Conservation (phyloP, 2,888 invertebrate species). For the Scelioninae gen. 1 region DNA sequence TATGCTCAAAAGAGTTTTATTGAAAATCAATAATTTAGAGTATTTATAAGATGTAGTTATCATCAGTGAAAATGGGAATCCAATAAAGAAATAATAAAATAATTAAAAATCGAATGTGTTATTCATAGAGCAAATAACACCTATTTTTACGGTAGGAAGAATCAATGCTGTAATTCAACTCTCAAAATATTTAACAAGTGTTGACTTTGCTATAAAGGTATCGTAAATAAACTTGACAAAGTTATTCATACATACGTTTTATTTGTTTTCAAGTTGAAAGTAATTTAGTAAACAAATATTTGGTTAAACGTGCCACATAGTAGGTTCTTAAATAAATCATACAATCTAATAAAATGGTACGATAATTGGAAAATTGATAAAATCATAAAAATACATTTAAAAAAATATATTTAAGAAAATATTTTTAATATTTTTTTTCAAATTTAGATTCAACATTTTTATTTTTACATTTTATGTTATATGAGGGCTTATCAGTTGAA, state of each 20-base stretch:
- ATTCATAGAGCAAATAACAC: constrained; percentile 16
- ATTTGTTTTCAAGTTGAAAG: too few relatives aligned
- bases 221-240: too few relatives aligned
- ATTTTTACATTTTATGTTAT: neutral
- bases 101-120: constrained; percentile 17
- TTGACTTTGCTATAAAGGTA: neutral
- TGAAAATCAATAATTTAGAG: constrained; percentile 43
- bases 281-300: too few relatives aligned
- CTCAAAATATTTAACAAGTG: constrained; percentile 4
- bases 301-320: too few relatives aligned
- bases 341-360: too few relatives aligned
- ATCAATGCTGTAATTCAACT: constrained; percentile 16
- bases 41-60: constrained; percentile 37
- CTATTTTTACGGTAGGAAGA: constrained; percentile 5
- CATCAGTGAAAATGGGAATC: constrained; percentile 19
- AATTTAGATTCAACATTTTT: neutral
- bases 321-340: too few relatives aligned
- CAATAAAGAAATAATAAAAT: constrained; percentile 23
- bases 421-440: too few relatives aligned
- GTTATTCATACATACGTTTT: too few relatives aligned
- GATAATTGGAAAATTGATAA: too few relatives aligned
- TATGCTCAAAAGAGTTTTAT: constrained; percentile 26
- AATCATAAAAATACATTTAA: too few relatives aligned
- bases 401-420: too few relatives aligned
- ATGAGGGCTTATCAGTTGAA: constrained; percentile 8